These are phyloP conservation scores for Montipora cactus DNA, from an alignment of 64 coral and sea anemone species.

Conservation along the genomic window DNA sequence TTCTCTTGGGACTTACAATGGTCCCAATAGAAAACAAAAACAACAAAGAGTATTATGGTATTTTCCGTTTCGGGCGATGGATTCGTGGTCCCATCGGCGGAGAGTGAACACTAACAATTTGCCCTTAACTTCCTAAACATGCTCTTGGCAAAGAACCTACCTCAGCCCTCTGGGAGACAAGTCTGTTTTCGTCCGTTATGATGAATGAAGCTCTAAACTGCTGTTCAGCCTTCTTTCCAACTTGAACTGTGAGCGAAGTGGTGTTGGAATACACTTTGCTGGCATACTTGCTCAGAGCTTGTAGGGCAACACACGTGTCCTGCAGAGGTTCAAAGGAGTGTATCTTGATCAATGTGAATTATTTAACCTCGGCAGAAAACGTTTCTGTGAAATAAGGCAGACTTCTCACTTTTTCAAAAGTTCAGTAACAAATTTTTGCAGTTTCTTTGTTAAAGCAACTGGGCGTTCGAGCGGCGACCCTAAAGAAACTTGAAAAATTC, in stretches of 20 bases:
- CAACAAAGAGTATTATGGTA: no score
- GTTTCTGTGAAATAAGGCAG: no score
- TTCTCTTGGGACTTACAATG: no score
- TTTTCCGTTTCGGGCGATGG: no score
- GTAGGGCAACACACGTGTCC: constrained; percentile 96
- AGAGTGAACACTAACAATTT: no score
- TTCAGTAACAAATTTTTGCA: background rate
- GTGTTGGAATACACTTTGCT: constrained; percentile 22
- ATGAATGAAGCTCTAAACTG: constrained; percentile 72
- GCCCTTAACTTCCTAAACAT: background rate
- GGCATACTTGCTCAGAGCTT: constrained; percentile 84
- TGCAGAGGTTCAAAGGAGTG: background rate
- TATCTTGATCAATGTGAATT: background rate
- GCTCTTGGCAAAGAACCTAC: constrained; percentile 10
- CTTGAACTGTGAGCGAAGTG: constrained; percentile 37
- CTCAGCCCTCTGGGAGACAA: constrained; percentile 75
- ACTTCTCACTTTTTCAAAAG: no score
- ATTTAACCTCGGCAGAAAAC: background rate
- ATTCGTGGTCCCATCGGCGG: no score
- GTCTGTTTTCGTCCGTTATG: constrained; percentile 65
- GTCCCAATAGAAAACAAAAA: no score
- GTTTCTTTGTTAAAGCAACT: no score
- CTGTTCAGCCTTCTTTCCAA: constrained; percentile 6
- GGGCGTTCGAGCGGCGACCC: no score
- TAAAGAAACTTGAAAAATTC: no score